phyloP scores from a whole-genome alignment of 1,140 invertebrate genomes.

The Nebria ingens region DNA sequence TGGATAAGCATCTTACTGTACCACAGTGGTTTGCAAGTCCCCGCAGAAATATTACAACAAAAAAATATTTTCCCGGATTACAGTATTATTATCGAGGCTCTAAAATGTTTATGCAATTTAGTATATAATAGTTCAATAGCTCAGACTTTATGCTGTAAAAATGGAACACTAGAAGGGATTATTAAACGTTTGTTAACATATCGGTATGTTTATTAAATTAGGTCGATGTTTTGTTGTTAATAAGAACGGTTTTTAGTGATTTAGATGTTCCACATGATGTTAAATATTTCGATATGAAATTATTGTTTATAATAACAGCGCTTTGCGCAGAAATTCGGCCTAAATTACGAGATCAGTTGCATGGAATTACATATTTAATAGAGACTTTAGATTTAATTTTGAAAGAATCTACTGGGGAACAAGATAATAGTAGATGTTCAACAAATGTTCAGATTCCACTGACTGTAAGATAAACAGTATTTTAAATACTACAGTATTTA shows the following conservation, averaged over 20 bases:
- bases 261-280: conserved; percentile 51
- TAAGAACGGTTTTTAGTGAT: conserved; percentile 29
- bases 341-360: conserved; percentile 62
- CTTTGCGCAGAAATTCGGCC: conserved; percentile 58
- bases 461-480: conserved; percentile 15
- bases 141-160: conserved; percentile 56
- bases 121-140: conserved; percentile 69
- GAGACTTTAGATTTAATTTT: conserved; percentile 68
- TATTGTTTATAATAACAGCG: conserved; percentile 81
- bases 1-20: conserved; percentile 53
- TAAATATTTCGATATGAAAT: conserved; percentile 78
- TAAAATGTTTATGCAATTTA: conserved; percentile 85
- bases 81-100: conserved; percentile 54
- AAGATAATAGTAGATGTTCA: not conserved
- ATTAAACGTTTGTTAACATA: conserved; percentile 64
- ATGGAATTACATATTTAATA: conserved; percentile 70
- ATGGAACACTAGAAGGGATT: conserved; percentile 60
- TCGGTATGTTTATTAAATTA: conserved; percentile 30
- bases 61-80: conserved; percentile 24
- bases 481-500: conserved; percentile 14
- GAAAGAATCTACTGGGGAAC: conserved; percentile 32
- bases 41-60: conserved; percentile 30
- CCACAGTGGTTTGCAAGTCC: conserved; percentile 44
- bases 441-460: conserved; percentile 15
- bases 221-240: not conserved